Percentiles rank a stretch among this genome's conserved stretches.
phyloP scores from a whole-genome alignment of 2,797 vertebrate genomes.

The Hyperoplus immaculatus region DNA sequence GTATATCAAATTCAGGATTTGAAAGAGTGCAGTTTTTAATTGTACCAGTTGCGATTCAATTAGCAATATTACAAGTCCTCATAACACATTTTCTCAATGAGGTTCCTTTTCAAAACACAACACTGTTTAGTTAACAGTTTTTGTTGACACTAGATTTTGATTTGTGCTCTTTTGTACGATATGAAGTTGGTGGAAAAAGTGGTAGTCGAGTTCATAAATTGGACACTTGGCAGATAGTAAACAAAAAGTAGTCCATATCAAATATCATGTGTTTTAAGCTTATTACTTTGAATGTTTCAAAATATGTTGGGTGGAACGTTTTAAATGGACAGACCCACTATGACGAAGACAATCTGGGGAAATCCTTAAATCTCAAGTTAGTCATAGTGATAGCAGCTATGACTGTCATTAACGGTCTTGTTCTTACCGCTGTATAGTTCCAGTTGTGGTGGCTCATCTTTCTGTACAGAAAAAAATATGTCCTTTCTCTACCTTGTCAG shows the following conservation, averaged over 20 bases:
- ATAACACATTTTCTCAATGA: neutral
- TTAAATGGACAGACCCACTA: too few species aligned
- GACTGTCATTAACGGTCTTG: conserved; percentile 18
- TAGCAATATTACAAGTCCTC: neutral
- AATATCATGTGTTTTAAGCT: too few species aligned
- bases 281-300: too few species aligned
- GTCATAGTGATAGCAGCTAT: neutral
- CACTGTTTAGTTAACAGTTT: too few species aligned
- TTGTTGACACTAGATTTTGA: neutral
- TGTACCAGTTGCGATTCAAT: neutral
- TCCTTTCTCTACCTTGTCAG: conserved; percentile 4
- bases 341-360: too few species aligned
- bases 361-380: too few species aligned
- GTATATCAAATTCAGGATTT: neutral
- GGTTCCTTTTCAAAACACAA: neutral
- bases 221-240: too few species aligned
- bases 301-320: too few species aligned
- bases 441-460: conserved; percentile 30
- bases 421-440: conserved; percentile 27
- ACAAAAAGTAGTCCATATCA: too few species aligned
- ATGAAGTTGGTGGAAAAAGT: neutral
- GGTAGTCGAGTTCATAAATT: too few species aligned
- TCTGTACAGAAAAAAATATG: conserved; percentile 20
- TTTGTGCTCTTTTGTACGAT: neutral
- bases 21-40: neutral